Evolutionary conservation across 2,797 vertebrate genomes (phyloP), one percentile per base, ranked within the genome.

Genomic region (Lophotriccus pileatus): DNA sequence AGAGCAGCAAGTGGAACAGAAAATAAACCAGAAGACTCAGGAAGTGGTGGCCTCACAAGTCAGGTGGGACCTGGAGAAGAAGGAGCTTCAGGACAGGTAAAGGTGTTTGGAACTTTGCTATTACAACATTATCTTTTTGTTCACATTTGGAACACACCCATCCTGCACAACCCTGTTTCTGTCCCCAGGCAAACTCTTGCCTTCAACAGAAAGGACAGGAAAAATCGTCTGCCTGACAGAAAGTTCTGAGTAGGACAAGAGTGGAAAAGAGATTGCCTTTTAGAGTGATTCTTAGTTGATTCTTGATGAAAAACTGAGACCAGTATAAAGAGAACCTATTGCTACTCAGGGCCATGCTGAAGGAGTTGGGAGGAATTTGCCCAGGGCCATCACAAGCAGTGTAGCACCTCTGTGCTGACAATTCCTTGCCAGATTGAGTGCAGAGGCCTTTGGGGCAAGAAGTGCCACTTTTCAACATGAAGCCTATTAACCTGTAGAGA

Each of bases 51-150:
- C 86, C 58, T 92, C 96, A 32, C 95, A 91, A 81, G 94, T 69
- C 70, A 92, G 89, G 66, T 95, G 84, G 64, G 95, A 98, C 39
- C 58, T 92, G 16, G 96, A 98, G 62, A 97, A 98, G 41, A 96
- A 92, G 4, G 97, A 98, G 80, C 97, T 98, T 85, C 97, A 97
- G 68, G 95, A 97, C 46, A 98, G 98, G 99, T 99, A 76, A 84
- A 76, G 16, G 24, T 55, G 18, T 74, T 90, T 50, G 55, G 50
- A 41, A 56, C 49, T 74, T 85, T 34, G 44, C 32, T 84, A 0
- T 74, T 62, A 39, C 6, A 21, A 6, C 25, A 3, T 46, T 41
- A 37, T 46, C 23, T 72, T 85, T 46, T 58, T 52, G 43, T 15
- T 89, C 43, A 30, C 30, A 1, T 58, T 53, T 49, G 41, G 19